Percentiles rank a stretch among this genome's conserved stretches.
Conservation (phyloP, 2,888 invertebrate genomes). For the Heterodera filipjevi region DNA sequence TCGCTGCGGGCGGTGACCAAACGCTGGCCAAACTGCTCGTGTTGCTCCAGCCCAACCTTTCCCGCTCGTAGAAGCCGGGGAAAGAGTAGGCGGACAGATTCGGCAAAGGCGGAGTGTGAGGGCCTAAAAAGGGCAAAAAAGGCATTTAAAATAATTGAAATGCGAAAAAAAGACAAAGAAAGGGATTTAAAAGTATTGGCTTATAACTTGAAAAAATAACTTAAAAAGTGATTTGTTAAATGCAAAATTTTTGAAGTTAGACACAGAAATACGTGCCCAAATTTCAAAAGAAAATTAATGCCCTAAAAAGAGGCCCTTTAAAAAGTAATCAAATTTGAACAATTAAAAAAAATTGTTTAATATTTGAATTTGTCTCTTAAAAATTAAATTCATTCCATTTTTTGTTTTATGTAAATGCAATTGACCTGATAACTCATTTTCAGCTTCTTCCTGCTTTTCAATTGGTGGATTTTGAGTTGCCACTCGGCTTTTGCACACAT, state of each 20-base stretch:
- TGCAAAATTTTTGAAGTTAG: too few species aligned
- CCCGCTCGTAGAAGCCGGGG: background rate
- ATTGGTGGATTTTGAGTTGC: background rate
- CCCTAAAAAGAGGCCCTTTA: too few species aligned
- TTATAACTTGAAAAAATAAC: too few species aligned
- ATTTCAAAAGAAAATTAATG: too few species aligned
- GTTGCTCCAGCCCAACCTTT: background rate
- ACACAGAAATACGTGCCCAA: too few species aligned
- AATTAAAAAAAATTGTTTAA: too few species aligned
- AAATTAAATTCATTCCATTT: background rate
- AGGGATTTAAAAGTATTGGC: too few species aligned
- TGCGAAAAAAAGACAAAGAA: too few species aligned
- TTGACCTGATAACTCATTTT: background rate
- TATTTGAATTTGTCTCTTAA: too few species aligned
- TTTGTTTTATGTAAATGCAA: background rate
- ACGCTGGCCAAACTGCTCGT: constrained; percentile 5
- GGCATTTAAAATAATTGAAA: too few species aligned
- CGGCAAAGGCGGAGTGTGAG: background rate
- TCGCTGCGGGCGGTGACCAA: background rate
- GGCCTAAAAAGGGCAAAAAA: background rate
- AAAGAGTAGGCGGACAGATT: background rate
- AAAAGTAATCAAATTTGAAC: too few species aligned
- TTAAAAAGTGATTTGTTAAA: too few species aligned
- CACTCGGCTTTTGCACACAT: background rate
- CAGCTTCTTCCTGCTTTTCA: constrained; percentile 2